Evolutionary conservation across 2,797 vertebrate genomes (phyloP).

Genomic region (Lepilemur septentrionalis): DNA sequence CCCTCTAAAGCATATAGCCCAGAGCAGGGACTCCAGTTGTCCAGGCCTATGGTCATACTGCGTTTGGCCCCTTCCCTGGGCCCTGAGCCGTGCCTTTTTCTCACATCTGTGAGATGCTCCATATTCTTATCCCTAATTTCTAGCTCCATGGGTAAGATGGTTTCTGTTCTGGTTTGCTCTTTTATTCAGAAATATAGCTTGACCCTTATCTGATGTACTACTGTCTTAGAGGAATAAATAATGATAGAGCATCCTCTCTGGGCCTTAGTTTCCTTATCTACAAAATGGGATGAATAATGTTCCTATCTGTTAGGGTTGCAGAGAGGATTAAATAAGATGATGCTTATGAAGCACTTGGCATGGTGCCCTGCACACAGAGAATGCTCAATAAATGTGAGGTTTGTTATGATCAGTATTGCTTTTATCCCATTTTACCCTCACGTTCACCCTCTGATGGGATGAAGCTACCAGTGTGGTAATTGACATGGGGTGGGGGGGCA

Average conservation of each 20-base stretch:
- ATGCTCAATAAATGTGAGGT: not conserved
- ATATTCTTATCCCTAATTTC: not conserved
- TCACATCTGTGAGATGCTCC: not conserved
- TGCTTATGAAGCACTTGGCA: not conserved
- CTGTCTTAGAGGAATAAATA: not conserved
- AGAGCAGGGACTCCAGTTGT: too few species aligned
- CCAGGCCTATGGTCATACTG: not conserved
- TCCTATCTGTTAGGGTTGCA: not conserved
- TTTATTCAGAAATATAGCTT: not conserved
- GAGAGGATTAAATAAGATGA: not conserved
- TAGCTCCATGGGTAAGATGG: not conserved
- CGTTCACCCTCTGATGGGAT: not conserved
- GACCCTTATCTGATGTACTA: not conserved
- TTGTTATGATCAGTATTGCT: not conserved
- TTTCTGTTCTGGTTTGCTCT: not conserved
- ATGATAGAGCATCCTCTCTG: not conserved
- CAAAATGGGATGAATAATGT: not conserved
- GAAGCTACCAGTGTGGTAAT: not conserved
- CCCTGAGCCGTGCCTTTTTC: not conserved
- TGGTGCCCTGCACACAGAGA: not conserved
- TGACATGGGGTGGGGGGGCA: too few species aligned
- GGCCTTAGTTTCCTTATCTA: slow-evolving; percentile 7
- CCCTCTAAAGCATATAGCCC: not conserved
- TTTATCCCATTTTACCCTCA: not conserved
- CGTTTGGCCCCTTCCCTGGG: not conserved